These are phyloP conservation scores for Argynnis bischoffii DNA, from an alignment of 2,888 invertebrate genomes.

Conservation along the genomic window DNA sequence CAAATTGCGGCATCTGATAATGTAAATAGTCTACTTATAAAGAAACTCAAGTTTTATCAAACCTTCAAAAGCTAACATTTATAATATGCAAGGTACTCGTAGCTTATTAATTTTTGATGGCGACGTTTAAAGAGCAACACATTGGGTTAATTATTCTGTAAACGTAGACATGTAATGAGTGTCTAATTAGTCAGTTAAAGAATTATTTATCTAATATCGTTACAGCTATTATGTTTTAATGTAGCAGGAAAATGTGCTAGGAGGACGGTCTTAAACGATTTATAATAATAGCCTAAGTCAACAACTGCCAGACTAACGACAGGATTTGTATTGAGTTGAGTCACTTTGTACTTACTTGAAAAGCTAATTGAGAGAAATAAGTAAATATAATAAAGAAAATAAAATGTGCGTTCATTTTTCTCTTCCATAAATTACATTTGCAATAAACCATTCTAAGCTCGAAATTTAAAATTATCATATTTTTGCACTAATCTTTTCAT, in stretches of 20 bases:
- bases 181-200: not conserved
- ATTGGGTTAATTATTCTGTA: too few relatives aligned
- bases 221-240: not conserved
- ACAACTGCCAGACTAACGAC: not conserved
- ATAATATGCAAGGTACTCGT: too few relatives aligned
- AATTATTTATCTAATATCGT: not conserved
- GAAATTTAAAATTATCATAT: too few relatives aligned
- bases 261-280: constrained; percentile 6
- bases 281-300: not conserved
- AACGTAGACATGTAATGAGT: not conserved
- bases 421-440: too few relatives aligned
- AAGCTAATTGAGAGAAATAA: constrained; percentile 2
- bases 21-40: constrained; percentile 27
- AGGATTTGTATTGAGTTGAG: constrained; percentile 6
- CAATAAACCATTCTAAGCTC: too few relatives aligned
- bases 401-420: too few relatives aligned
- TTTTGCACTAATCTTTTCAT: too few relatives aligned
- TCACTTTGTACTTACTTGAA: not conserved
- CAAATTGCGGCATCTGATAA: constrained; percentile 39
- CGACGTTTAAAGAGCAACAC: too few relatives aligned
- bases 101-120: too few relatives aligned
- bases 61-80: too few relatives aligned
- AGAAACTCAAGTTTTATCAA: constrained; percentile 5
- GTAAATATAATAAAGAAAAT: not conserved
- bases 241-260: not conserved